phyloP scores from a whole-genome alignment of 2,797 vertebrate genomes.

The Notoglanidium macrostoma region DNA sequence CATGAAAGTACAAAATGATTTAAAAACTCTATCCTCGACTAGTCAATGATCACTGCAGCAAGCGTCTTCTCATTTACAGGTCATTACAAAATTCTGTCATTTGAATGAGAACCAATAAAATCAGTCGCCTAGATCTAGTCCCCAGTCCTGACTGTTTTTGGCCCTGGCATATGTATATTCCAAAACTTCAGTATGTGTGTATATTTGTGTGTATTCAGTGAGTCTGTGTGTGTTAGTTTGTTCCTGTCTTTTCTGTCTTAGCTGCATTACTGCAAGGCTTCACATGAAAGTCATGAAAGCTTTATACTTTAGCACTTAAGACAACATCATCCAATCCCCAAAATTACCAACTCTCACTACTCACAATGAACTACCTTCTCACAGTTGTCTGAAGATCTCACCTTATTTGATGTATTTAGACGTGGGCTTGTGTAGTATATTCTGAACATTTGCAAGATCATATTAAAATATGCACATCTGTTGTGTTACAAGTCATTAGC shows the following conservation, averaged over 20 bases:
- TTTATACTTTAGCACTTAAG: not conserved
- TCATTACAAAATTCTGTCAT: not conserved
- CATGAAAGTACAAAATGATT: not conserved
- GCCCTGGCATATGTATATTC: not conserved
- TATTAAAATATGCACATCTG: not conserved
- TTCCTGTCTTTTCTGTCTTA: not conserved
- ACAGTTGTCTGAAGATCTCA: not conserved
- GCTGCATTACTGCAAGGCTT: constrained; percentile 9
- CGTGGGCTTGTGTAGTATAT: not conserved
- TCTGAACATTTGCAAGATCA: not conserved
- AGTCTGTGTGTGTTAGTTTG: not conserved
- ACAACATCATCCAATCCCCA: not conserved
- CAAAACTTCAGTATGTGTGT: not conserved
- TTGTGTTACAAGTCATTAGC: not conserved
- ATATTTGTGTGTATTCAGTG: not conserved
- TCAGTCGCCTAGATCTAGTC: not conserved
- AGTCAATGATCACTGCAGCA: not conserved
- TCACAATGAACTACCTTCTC: not conserved
- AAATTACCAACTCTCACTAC: not conserved
- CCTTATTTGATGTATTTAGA: not conserved
- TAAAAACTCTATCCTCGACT: not conserved
- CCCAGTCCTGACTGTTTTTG: not conserved
- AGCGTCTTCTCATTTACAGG: not conserved
- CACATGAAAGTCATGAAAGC: constrained; percentile 1
- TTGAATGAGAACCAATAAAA: not conserved